phyloP scores from a whole-genome alignment of 2,888 invertebrate species.

The Ectemnius continuus region DNA sequence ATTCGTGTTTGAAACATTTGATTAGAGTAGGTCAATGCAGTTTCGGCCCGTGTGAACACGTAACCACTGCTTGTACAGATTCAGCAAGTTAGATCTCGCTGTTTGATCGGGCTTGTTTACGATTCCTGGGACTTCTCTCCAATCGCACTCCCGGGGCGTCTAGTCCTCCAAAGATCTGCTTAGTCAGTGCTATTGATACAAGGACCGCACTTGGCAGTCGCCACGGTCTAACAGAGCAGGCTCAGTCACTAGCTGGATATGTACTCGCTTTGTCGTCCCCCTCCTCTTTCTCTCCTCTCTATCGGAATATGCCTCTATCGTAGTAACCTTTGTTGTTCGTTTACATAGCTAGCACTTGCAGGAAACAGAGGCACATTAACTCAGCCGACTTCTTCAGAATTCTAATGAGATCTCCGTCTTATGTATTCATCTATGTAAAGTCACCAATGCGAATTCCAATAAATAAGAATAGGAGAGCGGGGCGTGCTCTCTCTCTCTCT shows the following conservation, averaged over 20 bases:
- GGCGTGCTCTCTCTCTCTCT: no score
- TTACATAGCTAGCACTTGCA: no score
- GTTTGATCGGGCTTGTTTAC: constrained; percentile 55
- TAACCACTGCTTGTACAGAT: constrained; percentile 54
- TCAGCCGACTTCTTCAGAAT: background rate
- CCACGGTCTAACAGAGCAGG: no score
- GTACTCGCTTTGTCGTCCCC: no score
- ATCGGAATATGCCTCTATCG: no score
- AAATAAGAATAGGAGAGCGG: no score
- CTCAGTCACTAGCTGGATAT: no score
- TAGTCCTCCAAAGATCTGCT: constrained; percentile 50
- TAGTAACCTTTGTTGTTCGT: no score
- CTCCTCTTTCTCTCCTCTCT: no score
- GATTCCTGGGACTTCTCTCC: constrained; percentile 54
- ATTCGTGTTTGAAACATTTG: constrained; percentile 29
- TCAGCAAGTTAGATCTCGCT: constrained; percentile 50
- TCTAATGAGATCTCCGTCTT: background rate
- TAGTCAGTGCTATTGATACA: constrained; percentile 9
- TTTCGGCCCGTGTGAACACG: constrained; percentile 49
- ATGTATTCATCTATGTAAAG: background rate
- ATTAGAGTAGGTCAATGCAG: constrained; percentile 29
- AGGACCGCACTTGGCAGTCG: background rate
- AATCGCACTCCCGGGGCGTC: constrained; percentile 40
- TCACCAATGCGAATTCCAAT: no score
- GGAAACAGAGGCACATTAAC: no score